These are phyloP conservation scores for Melanotaenia boesemani DNA, from an alignment of 2,797 vertebrate species.

Conservation along the genomic window DNA sequence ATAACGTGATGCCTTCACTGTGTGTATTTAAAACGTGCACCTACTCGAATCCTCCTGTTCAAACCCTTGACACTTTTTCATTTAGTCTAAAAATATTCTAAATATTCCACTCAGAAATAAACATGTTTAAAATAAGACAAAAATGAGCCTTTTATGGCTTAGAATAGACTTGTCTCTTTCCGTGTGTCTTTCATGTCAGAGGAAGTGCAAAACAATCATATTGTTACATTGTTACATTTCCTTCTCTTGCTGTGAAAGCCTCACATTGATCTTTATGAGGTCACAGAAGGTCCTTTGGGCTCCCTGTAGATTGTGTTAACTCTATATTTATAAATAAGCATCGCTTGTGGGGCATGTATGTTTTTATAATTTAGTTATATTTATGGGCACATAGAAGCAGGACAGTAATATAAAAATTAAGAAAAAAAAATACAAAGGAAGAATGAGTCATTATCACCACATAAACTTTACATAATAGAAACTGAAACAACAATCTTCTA, in stretches of 20 bases:
- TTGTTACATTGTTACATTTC: conserved; percentile 91
- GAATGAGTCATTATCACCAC: not conserved
- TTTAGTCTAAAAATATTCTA: conserved; percentile 80
- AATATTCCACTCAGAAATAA: conserved; percentile 81
- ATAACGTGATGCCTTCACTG: conserved; percentile 10
- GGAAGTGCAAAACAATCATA: conserved; percentile 87
- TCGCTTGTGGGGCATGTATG: conserved; percentile 3
- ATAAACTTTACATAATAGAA: too few relatives aligned
- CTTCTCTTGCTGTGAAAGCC: conserved; percentile 81
- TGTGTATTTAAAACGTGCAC: conserved; percentile 46
- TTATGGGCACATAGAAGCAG: not conserved
- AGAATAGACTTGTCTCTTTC: conserved; percentile 81
- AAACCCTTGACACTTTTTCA: conserved; percentile 69
- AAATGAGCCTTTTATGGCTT: conserved; percentile 80
- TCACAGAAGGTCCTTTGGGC: conserved; percentile 64
- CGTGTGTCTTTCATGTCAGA: conserved; percentile 84
- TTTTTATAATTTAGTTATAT: conserved; percentile 18
- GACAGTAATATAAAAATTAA: not conserved
- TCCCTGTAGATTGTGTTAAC: conserved; percentile 55
- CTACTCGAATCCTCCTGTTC: conserved; percentile 48
- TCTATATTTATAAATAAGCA: conserved; percentile 53
- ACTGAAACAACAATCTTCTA: not conserved
- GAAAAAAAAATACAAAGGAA: not conserved
- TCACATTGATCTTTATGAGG: conserved; percentile 84
- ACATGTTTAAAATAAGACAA: conserved; percentile 82